Conservation (phyloP, 2,888 invertebrate species). For the Cabera pusaria region DNA sequence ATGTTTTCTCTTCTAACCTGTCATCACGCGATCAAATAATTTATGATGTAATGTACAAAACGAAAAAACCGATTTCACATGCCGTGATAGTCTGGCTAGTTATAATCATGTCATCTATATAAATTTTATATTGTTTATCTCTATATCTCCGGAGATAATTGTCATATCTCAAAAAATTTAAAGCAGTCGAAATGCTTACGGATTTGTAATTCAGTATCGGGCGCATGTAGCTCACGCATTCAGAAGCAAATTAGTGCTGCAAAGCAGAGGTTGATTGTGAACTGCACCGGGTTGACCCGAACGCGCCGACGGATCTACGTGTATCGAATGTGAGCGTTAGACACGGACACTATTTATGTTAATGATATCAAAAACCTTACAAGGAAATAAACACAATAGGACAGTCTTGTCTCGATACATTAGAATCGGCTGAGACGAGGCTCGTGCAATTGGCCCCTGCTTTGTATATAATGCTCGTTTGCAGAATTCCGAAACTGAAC, state of each 20-base stretch:
- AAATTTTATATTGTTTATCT: too few species aligned
- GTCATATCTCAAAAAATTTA: too few species aligned
- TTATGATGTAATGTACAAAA: too few species aligned
- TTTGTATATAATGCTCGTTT: slow-evolving; percentile 80
- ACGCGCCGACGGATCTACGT: slow-evolving; percentile 56
- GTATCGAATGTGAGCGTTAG: slow-evolving; percentile 63
- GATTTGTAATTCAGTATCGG: slow-evolving; percentile 38
- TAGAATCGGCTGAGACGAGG: slow-evolving; percentile 71
- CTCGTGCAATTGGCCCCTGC: slow-evolving; percentile 69
- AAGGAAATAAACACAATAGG: slow-evolving; percentile 80
- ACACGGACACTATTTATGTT: slow-evolving; percentile 73
- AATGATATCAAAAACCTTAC: slow-evolving; percentile 77
- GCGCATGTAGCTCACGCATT: slow-evolving; percentile 44
- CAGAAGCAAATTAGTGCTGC: slow-evolving; percentile 52
- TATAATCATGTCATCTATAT: too few species aligned
- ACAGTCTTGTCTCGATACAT: slow-evolving; percentile 75
- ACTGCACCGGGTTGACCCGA: slow-evolving; percentile 48
- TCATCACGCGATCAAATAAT: slow-evolving; percentile 22
- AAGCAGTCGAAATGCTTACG: slow-evolving; percentile 22
- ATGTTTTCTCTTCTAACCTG: slow-evolving; percentile 27
- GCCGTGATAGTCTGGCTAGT: too few species aligned
- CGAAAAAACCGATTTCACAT: too few species aligned
- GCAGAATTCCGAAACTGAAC: slow-evolving; percentile 70
- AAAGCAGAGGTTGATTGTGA: slow-evolving; percentile 46
- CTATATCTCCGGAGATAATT: too few species aligned